These are phyloP conservation scores for Thunnus maccoyii DNA, from an alignment of 2,113 vertebrate species.

Conservation along the genomic window DNA sequence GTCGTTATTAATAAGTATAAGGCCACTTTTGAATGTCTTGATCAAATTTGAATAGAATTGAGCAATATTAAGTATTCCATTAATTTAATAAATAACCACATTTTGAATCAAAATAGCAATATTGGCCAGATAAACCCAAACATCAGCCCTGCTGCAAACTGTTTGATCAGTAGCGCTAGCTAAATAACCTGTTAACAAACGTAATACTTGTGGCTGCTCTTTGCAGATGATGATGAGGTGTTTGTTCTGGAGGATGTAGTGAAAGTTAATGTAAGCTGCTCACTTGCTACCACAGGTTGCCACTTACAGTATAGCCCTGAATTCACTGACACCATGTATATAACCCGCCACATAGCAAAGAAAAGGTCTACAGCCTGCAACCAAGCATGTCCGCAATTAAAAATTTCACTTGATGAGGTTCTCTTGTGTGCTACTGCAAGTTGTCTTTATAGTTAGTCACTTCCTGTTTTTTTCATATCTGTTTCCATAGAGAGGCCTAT, in stretches of 20 bases:
- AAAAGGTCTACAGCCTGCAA: no score
- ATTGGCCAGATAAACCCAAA: no score
- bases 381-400: no score
- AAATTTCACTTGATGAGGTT: neutral
- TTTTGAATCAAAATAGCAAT: no score
- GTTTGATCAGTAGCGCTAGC: neutral
- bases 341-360: no score
- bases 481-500: conserved; percentile 53
- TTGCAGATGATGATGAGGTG: neutral
- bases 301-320: neutral
- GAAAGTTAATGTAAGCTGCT: neutral
- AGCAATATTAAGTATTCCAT: no score
- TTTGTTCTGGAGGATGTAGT: neutral
- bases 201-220: neutral
- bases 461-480: conserved; percentile 39
- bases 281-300: no score
- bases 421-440: neutral
- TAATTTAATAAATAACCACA: no score
- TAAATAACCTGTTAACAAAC: neutral
- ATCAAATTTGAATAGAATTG: neutral
- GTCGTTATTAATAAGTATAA: neutral
- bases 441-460: conserved; percentile 7
- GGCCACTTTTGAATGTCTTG: neutral
- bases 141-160: no score
- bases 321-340: neutral